phyloP scores from a whole-genome alignment of 1,140 invertebrate species.

The Solenopsis invicta region DNA sequence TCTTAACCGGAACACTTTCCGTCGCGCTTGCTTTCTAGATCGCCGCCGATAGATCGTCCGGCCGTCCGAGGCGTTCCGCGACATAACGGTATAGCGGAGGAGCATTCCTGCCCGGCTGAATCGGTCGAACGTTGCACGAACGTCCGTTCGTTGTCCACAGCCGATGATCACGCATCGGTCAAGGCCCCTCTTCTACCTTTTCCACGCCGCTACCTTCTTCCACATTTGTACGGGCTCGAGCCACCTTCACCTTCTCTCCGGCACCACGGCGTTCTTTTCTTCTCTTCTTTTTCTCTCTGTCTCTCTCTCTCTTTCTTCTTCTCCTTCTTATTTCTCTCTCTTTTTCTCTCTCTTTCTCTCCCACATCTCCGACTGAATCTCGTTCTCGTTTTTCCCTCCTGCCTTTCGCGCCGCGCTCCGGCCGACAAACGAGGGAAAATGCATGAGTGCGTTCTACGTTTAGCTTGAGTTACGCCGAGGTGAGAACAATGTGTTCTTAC shows the following conservation, averaged over 20 bases:
- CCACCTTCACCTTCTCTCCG: constrained; percentile 62
- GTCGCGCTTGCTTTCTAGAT: constrained; percentile 59
- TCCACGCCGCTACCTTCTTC: constrained; percentile 58
- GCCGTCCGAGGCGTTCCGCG: constrained; percentile 18
- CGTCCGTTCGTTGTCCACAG: constrained; percentile 73
- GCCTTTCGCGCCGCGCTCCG: constrained; percentile 54
- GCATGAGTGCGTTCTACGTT: not conserved
- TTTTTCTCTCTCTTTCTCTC: constrained; percentile 7
- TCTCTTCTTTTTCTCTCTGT: not conserved
- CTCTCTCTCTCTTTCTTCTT: constrained; percentile 14
- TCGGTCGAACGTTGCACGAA: constrained; percentile 66
- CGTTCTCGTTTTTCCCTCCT: constrained; percentile 39
- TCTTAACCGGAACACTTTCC: constrained; percentile 49
- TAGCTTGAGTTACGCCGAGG: constrained; percentile 37
- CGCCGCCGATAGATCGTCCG: constrained; percentile 12
- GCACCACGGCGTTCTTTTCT: constrained; percentile 29
- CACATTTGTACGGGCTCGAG: constrained; percentile 52
- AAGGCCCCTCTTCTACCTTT: constrained; percentile 73
- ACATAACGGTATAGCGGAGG: constrained; percentile 70
- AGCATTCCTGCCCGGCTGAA: constrained; percentile 78
- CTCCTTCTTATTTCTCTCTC: not conserved
- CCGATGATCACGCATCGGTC: constrained; percentile 80
- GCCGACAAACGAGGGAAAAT: constrained; percentile 26
- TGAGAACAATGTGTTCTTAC: constrained; percentile 74
- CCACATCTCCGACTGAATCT: constrained; percentile 19